Conservation (phyloP, 2,888 invertebrate genomes). For the Pristionchus entomophagus region DNA sequence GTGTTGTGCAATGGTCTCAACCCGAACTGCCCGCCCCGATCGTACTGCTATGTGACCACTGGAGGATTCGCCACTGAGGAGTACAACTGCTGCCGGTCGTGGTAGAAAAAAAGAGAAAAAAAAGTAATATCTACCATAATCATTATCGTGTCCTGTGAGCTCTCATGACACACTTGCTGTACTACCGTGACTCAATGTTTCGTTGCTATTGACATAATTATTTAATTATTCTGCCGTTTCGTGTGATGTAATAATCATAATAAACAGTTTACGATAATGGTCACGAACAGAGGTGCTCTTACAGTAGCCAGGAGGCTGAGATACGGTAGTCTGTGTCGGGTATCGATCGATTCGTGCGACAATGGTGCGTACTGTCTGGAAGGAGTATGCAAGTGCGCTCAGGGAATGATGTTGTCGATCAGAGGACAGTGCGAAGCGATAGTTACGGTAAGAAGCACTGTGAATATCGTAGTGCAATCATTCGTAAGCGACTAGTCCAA, state of each 20-base stretch:
- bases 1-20: slow-evolving; percentile 72
- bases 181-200: slow-evolving; percentile 13
- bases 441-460: background rate
- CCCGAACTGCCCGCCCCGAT: slow-evolving; percentile 74
- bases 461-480: too few species aligned
- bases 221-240: background rate
- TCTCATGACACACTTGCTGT: slow-evolving; percentile 31
- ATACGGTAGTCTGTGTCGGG: slow-evolving; percentile 63
- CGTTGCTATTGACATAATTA: background rate
- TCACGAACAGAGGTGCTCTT: background rate
- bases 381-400: slow-evolving; percentile 66
- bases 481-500: too few species aligned
- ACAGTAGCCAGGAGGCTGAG: slow-evolving; percentile 52
- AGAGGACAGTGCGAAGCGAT: slow-evolving; percentile 61
- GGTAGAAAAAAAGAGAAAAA: slow-evolving; percentile 49
- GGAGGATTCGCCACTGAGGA: slow-evolving; percentile 73
- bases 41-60: slow-evolving; percentile 75
- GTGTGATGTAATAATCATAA: slow-evolving; percentile 10
- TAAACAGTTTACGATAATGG: background rate
- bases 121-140: slow-evolving; percentile 13
- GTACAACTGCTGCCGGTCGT: slow-evolving; percentile 75
- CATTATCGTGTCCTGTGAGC: background rate
- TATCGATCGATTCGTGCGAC: slow-evolving; percentile 18
- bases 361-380: slow-evolving; percentile 57
- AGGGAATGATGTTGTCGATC: slow-evolving; percentile 57